Evolutionary conservation across 1,140 invertebrate genomes (phyloP).

Genomic region (Acromyrmex charruanus): DNA sequence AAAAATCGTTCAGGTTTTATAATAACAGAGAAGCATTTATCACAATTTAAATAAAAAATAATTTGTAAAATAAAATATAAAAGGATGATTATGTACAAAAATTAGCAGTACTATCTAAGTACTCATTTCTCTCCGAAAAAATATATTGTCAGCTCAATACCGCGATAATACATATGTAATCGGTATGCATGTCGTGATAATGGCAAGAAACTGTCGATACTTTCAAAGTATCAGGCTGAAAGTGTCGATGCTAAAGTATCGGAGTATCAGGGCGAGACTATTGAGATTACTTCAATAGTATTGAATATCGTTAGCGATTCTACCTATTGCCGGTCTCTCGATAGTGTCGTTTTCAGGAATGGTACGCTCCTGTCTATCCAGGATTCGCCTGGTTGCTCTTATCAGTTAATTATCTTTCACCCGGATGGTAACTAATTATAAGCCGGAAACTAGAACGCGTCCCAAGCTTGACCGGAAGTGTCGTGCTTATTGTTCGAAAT

Average conservation of each 20-base stretch:
- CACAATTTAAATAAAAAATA: background rate
- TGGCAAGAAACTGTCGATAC: slow-evolving; percentile 57
- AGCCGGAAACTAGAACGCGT: slow-evolving; percentile 77
- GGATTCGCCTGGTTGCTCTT: slow-evolving; percentile 67
- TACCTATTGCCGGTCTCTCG: slow-evolving; percentile 60
- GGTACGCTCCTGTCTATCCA: slow-evolving; percentile 63
- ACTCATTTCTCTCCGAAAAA: background rate
- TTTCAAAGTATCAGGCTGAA: slow-evolving; percentile 41
- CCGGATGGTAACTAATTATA: slow-evolving; percentile 79
- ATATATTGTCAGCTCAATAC: background rate
- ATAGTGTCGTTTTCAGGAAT: slow-evolving; percentile 63
- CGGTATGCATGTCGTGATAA: slow-evolving; percentile 35
- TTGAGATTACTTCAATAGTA: slow-evolving; percentile 52
- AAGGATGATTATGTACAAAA: background rate
- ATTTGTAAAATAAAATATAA: background rate
- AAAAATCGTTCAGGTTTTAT: background rate
- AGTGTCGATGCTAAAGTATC: slow-evolving; percentile 59
- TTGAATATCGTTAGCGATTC: slow-evolving; percentile 67
- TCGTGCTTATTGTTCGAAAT: slow-evolving; percentile 73
- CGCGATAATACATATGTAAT: slow-evolving; percentile 39
- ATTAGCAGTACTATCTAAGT: background rate
- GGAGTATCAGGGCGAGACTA: slow-evolving; percentile 40
- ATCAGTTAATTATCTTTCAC: slow-evolving; percentile 81
- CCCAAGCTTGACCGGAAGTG: slow-evolving; percentile 78
- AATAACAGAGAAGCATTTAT: background rate